A percentile compares a stretch with the other conserved stretches of the same genome.
phyloP scores from a whole-genome alignment of 1,140 invertebrate species.

The Asobara japonica region DNA sequence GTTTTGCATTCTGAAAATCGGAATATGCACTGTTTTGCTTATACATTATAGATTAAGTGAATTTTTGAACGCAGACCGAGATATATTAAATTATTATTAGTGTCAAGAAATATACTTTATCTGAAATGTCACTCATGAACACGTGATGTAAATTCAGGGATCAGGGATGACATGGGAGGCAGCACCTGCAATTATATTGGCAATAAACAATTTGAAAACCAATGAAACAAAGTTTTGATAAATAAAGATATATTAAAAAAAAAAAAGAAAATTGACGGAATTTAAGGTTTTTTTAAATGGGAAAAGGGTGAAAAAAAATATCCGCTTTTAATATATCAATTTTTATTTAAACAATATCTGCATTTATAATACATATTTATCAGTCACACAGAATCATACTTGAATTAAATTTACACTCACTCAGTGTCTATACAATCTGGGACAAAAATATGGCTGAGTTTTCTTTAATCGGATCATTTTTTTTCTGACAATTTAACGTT shows the following conservation, averaged over 20 bases:
- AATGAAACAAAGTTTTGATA: too few species aligned
- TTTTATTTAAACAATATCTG: constrained; percentile 36
- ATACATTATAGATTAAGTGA: too few species aligned
- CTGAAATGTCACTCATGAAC: too few species aligned
- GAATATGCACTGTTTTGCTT: too few species aligned
- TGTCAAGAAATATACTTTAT: background rate
- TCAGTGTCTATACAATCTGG: constrained; percentile 27
- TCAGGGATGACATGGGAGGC: too few species aligned
- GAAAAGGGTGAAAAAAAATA: background rate
- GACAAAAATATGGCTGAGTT: constrained; percentile 34
- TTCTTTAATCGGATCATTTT: constrained; percentile 25
- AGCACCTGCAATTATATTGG: too few species aligned
- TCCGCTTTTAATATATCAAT: constrained; percentile 29
- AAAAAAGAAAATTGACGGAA: background rate
- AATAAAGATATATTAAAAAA: too few species aligned
- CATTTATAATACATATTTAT: constrained; percentile 32
- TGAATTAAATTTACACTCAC: constrained; percentile 20
- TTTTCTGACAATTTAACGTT: constrained; percentile 22
- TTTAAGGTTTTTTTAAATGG: background rate
- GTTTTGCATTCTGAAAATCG: too few species aligned
- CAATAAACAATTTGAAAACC: too few species aligned
- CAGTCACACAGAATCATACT: constrained; percentile 23
- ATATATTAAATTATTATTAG: background rate
- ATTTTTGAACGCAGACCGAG: too few species aligned
- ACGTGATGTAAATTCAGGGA: too few species aligned